Evolutionary conservation across 2,113 vertebrate genomes (phyloP), one percentile per base, ranked within the genome.

Genomic region (Chloropsis cyanopogon): DNA sequence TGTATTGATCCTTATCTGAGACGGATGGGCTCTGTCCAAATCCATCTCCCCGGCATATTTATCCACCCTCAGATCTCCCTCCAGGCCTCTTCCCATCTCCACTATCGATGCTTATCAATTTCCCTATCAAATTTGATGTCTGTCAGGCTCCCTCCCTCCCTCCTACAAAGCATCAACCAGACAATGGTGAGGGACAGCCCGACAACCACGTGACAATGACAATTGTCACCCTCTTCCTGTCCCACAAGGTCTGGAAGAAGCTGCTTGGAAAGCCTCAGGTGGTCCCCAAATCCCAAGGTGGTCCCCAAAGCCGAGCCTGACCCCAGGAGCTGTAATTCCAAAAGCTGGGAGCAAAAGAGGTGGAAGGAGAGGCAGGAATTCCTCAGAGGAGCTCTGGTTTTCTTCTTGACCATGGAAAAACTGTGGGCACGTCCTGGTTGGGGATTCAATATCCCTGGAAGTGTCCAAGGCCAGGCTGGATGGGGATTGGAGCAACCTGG

Each of bases 1-100:
- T 93, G 29, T 71, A 95, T 84, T 86, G 94, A 93, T 93, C 79
- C 29, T 16, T 28, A 84, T 75, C 52, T 46, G 72, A 96, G 95
- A 83, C 35, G 6, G 82, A 80, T 59, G 70, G 19, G 76, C 70
- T 37, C 64, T 31, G 59, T 88, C 88, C 64, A 82, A 31, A 91
- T 81, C 81, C 68, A 64, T 88, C 77, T 92, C 88, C 61, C 88
- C 39, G 4, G 69, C 8, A 33, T 68, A 92, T 92, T 95, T 86
- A 93, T 93, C 86, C 85, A 9, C 8, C 64, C 86, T 59, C 82
- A 65, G 63, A 39, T 46, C 78, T 95, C 93, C 76, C 82, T 92
- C 35, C 41, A 75, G 75, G 42, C 86, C 57, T 93, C 86, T 90
- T 39, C 76, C 31, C 28, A 46, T 88, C 64, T 82, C 61, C 25